These are phyloP conservation scores for Nemapogon koenigi DNA, from an alignment of 2,888 invertebrate genomes.

Conservation along the genomic window DNA sequence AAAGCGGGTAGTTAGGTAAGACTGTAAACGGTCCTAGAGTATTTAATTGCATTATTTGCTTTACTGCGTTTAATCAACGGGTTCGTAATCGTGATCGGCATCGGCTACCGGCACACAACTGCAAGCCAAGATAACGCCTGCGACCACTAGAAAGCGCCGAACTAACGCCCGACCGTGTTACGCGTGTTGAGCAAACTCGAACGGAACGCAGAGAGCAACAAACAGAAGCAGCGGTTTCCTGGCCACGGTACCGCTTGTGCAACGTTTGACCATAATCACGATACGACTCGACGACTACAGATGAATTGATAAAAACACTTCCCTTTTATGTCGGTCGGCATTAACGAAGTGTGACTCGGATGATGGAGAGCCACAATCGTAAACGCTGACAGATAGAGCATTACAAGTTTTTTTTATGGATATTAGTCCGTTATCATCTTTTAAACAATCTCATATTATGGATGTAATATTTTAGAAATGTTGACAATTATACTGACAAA, in stretches of 20 bases:
- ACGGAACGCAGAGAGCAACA: slow-evolving; percentile 22
- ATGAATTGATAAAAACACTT: slow-evolving; percentile 9
- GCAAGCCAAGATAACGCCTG: slow-evolving; percentile 37
- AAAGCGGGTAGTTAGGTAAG: slow-evolving; percentile 27
- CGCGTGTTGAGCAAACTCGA: slow-evolving; percentile 41
- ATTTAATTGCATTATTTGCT: slow-evolving; percentile 39
- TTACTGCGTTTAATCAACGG: slow-evolving; percentile 36
- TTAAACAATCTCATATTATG: too few species aligned
- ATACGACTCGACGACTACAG: slow-evolving; percentile 8
- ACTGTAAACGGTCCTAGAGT: slow-evolving; percentile 25
- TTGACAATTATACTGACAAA: too few species aligned
- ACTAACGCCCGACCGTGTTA: slow-evolving; percentile 50
- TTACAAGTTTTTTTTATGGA: too few species aligned
- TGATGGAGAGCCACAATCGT: slow-evolving; percentile 1
- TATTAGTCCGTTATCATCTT: too few species aligned
- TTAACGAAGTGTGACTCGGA: slow-evolving; percentile 6
- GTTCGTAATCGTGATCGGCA: slow-evolving; percentile 32
- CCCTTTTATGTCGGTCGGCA: slow-evolving; percentile 7
- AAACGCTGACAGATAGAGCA: too few species aligned
- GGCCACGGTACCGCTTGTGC: slow-evolving; percentile 17
- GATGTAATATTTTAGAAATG: too few species aligned
- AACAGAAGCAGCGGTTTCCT: slow-evolving; percentile 8
- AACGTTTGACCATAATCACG: slow-evolving; percentile 16
- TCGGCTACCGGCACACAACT: slow-evolving; percentile 41
- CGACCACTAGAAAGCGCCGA: slow-evolving; percentile 42